Percentiles rank a stretch among this genome's conserved stretches.
Evolutionary conservation across 2,797 vertebrate species (phyloP).

Genomic region (Halcyon chelicuti): DNA sequence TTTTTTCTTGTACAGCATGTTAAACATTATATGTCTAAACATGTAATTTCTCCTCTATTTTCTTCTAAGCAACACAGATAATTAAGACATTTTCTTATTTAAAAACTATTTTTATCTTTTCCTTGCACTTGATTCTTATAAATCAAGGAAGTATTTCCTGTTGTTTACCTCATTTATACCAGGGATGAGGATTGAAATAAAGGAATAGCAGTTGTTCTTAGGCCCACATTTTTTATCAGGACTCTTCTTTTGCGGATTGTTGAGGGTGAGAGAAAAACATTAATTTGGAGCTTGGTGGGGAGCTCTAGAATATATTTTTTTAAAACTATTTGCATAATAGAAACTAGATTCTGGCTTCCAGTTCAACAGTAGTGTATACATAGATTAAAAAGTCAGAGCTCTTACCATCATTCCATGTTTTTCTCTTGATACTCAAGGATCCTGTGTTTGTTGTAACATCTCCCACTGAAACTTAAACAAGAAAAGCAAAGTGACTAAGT

Average conservation of each 20-base stretch:
- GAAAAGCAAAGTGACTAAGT: slow-evolving; percentile 19
- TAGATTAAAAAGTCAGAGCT: neutral
- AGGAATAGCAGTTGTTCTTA: neutral
- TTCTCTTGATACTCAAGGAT: slow-evolving; percentile 69
- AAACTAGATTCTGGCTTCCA: neutral
- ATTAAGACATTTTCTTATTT: neutral
- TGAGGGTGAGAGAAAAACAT: neutral
- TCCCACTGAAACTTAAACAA: slow-evolving; percentile 68
- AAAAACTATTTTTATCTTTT: neutral
- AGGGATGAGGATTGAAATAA: neutral
- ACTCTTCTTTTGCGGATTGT: neutral
- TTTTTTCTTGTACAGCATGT: neutral
- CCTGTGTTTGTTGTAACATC: slow-evolving; percentile 39
- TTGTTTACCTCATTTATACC: neutral
- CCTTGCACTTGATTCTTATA: neutral
- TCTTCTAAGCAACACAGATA: neutral
- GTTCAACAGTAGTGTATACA: neutral
- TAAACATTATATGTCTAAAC: neutral
- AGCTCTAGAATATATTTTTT: neutral
- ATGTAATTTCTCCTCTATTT: neutral
- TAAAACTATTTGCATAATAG: neutral
- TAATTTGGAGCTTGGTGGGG: neutral
- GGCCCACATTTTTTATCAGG: neutral
- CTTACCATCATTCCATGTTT: slow-evolving; percentile 67
- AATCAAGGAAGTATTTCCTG: neutral